Percentiles rank a stretch among this genome's conserved stretches.
Conservation (phyloP, 2,888 invertebrate species). For the Drosophila parthenogenetica region DNA sequence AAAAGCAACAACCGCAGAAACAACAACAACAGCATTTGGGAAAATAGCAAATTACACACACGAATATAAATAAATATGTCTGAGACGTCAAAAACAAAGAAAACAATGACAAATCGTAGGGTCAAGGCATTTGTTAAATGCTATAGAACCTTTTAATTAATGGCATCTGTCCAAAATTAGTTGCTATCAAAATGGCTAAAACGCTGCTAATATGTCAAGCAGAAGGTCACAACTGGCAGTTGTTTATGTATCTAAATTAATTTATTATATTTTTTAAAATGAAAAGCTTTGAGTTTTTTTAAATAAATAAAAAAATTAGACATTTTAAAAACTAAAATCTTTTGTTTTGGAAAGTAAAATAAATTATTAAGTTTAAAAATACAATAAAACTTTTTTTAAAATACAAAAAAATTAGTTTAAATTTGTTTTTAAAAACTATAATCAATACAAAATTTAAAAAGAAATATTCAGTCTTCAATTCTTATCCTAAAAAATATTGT, state of each 20-base stretch:
- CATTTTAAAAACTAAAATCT: too few species aligned
- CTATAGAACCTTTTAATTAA: constrained; percentile 46
- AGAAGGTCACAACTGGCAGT: background rate
- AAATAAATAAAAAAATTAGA: background rate
- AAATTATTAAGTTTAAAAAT: too few species aligned
- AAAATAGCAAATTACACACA: constrained; percentile 69
- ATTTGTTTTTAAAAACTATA: too few species aligned
- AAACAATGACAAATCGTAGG: constrained; percentile 55
- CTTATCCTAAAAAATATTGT: too few species aligned
- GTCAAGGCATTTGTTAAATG: constrained; percentile 42
- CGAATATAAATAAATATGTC: constrained; percentile 63
- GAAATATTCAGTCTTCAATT: too few species aligned
- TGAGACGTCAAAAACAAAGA: constrained; percentile 40
- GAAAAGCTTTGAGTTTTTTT: background rate
- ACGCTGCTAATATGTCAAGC: background rate
- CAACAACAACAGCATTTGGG: constrained; percentile 19
- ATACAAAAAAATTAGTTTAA: too few species aligned
- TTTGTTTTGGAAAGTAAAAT: too few species aligned
- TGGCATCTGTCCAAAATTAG: constrained; percentile 40
- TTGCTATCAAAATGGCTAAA: constrained; percentile 17
- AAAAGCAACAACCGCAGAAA: constrained; percentile 20
- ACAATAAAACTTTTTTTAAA: too few species aligned
- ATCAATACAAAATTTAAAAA: too few species aligned
- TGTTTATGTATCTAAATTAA: too few species aligned
- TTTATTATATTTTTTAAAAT: too few species aligned